These are phyloP conservation scores for Abramis brama DNA, from an alignment of 2,113 vertebrate species.

Conservation along the genomic window DNA sequence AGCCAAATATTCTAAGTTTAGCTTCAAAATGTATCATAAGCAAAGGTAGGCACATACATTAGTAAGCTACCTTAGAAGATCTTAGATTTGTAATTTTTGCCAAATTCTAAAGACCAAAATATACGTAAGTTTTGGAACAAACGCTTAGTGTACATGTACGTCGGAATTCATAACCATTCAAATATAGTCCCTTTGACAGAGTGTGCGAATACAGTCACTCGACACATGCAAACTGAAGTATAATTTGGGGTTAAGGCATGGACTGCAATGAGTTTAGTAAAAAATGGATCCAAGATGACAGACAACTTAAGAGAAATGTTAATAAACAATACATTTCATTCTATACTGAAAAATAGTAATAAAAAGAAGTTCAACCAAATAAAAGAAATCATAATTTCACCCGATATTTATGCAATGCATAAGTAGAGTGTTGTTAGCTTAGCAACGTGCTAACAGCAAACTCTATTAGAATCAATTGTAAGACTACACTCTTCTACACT, in stretches of 20 bases:
- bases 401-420: not conserved
- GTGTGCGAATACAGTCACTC: not conserved
- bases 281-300: not conserved
- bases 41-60: not conserved
- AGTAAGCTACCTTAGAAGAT: not conserved
- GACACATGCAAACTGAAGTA: not conserved
- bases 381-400: not conserved
- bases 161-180: not conserved
- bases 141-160: too few species aligned
- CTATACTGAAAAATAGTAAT: not conserved
- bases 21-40: not conserved
- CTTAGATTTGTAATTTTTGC: not conserved
- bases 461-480: not conserved
- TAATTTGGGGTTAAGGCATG: not conserved
- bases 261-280: not conserved
- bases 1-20: constrained; percentile 15
- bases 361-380: not conserved
- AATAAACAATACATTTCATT: not conserved
- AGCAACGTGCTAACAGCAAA: not conserved
- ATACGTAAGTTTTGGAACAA: not conserved
- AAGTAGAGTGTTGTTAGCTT: not conserved
- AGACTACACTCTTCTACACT: too few species aligned
- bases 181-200: not conserved
- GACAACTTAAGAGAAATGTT: not conserved
- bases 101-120: not conserved